These are phyloP conservation scores for Scolopax rusticola DNA, from an alignment of 2,797 vertebrate species.

Conservation along the genomic window DNA sequence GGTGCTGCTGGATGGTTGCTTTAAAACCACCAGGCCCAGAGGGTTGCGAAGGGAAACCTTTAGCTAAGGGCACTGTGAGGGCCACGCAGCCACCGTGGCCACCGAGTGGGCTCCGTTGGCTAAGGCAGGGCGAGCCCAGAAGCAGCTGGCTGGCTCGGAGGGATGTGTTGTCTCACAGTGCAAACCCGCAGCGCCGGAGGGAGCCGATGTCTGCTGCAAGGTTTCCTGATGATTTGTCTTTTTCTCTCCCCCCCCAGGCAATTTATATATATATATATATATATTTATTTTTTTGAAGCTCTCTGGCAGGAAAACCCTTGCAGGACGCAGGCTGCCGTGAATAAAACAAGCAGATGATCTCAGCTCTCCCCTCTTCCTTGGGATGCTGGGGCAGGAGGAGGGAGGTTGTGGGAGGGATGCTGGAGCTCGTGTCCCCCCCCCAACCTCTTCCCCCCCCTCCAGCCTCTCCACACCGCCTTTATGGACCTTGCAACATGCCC, in stretches of 20 bases:
- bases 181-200: not conserved
- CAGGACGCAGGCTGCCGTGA: not conserved
- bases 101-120: not conserved
- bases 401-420: not conserved
- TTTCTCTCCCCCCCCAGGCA: fast-evolving
- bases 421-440: not conserved
- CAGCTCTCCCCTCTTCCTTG: not conserved
- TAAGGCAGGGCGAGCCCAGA: not conserved
- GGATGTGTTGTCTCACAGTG: not conserved
- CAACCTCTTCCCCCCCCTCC: not conserved
- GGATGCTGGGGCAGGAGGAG: not conserved
- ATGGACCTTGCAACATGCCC: slow-evolving; percentile 50
- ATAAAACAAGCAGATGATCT: slow-evolving; percentile 32
- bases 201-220: not conserved
- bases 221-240: slow-evolving; percentile 9
- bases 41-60: not conserved
- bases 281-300: not conserved
- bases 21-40: not conserved
- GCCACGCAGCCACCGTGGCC: not conserved
- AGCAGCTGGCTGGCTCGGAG: not conserved
- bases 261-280: slow-evolving; percentile 13
- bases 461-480: not conserved
- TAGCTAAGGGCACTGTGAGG: not conserved
- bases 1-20: not conserved
- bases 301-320: not conserved